Conservation (phyloP, 92 coral and sea anemone genomes). For the Virgularia gustaviana region DNA sequence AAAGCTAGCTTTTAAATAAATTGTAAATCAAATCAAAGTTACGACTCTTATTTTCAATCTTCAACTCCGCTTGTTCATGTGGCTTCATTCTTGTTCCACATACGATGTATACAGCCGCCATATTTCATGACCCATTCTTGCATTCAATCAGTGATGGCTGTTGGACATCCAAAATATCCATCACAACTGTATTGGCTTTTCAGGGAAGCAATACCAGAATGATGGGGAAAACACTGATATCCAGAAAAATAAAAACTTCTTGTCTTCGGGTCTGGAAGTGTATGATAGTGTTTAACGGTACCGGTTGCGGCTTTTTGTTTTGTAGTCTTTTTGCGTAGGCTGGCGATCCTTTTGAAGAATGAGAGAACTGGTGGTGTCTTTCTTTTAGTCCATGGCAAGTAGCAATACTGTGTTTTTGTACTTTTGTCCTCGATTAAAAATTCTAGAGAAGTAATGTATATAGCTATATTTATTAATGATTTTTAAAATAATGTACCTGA, state of each 20-base stretch:
- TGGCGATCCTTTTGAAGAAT: constrained; percentile 32
- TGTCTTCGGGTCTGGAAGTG: constrained; percentile 15
- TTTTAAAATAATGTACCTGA: no score
- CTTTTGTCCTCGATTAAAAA: neutral
- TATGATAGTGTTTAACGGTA: neutral
- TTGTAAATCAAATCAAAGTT: no score
- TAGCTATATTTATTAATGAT: neutral
- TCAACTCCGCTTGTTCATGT: no score
- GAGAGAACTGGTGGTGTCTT: constrained; percentile 34
- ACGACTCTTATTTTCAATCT: no score
- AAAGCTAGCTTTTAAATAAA: no score
- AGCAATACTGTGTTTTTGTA: constrained; percentile 1
- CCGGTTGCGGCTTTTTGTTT: neutral
- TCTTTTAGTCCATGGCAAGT: constrained; percentile 25
- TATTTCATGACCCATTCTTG: no score
- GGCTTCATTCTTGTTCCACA: no score
- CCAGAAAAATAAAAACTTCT: constrained; percentile 1
- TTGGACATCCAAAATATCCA: constrained; percentile 85
- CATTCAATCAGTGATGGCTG: neutral
- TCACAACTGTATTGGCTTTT: constrained; percentile 64
- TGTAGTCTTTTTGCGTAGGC: constrained; percentile 3
- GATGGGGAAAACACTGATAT: constrained; percentile 23
- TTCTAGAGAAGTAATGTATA: neutral
- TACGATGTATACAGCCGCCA: no score
- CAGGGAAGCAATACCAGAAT: constrained; percentile 23